phyloP scores from a whole-genome alignment of 2,797 vertebrate species.

The Sebastes itinus region DNA sequence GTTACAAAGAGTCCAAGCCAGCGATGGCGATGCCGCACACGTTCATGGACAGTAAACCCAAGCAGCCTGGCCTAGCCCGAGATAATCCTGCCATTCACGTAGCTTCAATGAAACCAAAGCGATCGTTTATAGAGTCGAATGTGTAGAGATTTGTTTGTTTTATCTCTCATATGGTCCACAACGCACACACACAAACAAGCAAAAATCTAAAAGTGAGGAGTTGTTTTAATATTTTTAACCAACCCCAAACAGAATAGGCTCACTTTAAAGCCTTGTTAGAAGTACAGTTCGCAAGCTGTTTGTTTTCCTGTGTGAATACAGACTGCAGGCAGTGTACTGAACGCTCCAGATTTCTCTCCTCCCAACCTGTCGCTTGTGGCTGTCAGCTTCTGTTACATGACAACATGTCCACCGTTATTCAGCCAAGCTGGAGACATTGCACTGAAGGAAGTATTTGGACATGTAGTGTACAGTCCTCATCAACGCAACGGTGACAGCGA shows the following conservation, averaged over 20 bases:
- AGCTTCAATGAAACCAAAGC: constrained; percentile 94
- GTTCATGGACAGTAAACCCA: constrained; percentile 83
- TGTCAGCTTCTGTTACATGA: constrained; percentile 71
- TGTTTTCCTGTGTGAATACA: constrained; percentile 36
- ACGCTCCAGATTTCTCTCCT: constrained; percentile 51
- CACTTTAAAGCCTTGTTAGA: constrained; percentile 31
- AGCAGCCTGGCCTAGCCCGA: constrained; percentile 78
- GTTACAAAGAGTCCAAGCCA: constrained; percentile 86
- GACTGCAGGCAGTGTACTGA: constrained; percentile 31
- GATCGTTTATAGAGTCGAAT: constrained; percentile 97
- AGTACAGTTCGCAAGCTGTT: constrained; percentile 47
- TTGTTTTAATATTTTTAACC: constrained; percentile 24
- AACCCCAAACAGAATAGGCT: constrained; percentile 15
- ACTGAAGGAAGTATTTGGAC: constrained; percentile 84
- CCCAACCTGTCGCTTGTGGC: constrained; percentile 55
- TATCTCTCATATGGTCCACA: constrained; percentile 35
- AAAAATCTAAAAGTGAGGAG: constrained; percentile 25
- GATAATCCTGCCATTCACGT: constrained; percentile 86
- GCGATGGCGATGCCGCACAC: constrained; percentile 79
- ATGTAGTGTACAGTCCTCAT: constrained; percentile 71
- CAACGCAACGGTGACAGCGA: constrained; percentile 73
- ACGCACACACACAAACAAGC: constrained; percentile 26
- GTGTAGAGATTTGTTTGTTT: constrained; percentile 80
- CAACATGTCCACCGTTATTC: constrained; percentile 81
- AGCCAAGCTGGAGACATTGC: constrained; percentile 88